A percentile compares a stretch with the other conserved stretches of the same genome.
These are phyloP conservation scores for Xenopus petersii DNA, from an alignment of 2,797 vertebrate genomes.

Conservation along the genomic window DNA sequence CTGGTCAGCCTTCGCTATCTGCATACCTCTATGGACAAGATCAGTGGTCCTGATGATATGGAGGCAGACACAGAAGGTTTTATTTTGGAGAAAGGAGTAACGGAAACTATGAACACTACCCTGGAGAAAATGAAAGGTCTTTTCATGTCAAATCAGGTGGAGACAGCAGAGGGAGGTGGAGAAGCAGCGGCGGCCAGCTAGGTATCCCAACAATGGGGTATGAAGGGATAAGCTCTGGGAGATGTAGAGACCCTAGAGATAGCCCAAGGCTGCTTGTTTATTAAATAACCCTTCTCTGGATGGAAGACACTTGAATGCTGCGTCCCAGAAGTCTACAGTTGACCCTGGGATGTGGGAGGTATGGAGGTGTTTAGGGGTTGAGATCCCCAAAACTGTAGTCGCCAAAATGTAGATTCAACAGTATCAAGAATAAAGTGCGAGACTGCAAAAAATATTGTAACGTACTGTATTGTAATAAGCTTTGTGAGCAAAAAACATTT, in stretches of 20 bases:
- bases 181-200: constrained; percentile 11
- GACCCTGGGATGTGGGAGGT: not conserved
- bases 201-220: constrained; percentile 61
- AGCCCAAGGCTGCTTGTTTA: constrained; percentile 20
- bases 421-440: constrained; percentile 32
- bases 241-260: constrained; percentile 35
- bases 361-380: not conserved
- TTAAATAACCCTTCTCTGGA: constrained; percentile 16
- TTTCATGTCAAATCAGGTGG: constrained; percentile 26
- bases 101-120: constrained; percentile 68
- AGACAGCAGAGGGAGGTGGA: constrained; percentile 10
- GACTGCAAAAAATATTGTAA: constrained; percentile 21
- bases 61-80: constrained; percentile 77
- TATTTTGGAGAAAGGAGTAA: constrained; percentile 74
- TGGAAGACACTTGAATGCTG: not conserved
- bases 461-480: not conserved
- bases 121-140: constrained; percentile 37
- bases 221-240: constrained; percentile 52
- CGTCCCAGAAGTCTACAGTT: not conserved
- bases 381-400: constrained; percentile 13
- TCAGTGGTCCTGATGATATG: constrained; percentile 68
- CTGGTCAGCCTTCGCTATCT: constrained; percentile 76
- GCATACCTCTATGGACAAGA: constrained; percentile 78
- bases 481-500: not conserved
- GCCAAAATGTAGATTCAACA: constrained; percentile 30